phyloP scores from a whole-genome alignment of 2,888 invertebrate genomes.

The Drosophila rellima region DNA sequence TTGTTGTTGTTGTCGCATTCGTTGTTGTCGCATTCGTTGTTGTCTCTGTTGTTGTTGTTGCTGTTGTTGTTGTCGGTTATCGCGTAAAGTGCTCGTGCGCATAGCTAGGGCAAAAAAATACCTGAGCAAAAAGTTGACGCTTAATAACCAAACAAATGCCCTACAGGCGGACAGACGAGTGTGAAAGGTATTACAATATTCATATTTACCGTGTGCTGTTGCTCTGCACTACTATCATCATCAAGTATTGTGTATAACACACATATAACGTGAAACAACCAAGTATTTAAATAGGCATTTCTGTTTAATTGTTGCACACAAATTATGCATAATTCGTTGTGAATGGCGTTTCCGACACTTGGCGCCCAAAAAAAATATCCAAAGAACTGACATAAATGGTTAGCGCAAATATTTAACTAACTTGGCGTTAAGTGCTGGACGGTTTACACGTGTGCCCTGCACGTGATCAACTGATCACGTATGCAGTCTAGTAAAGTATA shows the following conservation, averaged over 20 bases:
- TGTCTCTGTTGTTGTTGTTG: conserved; percentile 15
- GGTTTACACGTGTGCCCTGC: conserved; percentile 33
- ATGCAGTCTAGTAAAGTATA: not conserved
- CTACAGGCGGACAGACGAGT: conserved; percentile 36
- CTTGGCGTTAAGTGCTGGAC: conserved; percentile 18
- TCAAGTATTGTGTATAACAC: conserved; percentile 5
- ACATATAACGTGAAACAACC: conserved; percentile 16
- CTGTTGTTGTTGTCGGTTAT: conserved; percentile 57
- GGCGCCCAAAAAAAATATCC: conserved; percentile 24
- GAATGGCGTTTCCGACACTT: conserved; percentile 67
- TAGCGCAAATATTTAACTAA: conserved; percentile 37
- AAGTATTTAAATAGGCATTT: conserved; percentile 39
- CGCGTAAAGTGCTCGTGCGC: conserved; percentile 76
- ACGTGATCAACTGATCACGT: conserved; percentile 43
- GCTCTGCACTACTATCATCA: conserved; percentile 10
- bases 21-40: conserved; percentile 13
- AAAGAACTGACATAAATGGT: conserved; percentile 39
- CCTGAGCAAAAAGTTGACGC: conserved; percentile 61
- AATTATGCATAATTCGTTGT: conserved; percentile 67
- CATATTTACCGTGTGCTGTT: conserved; percentile 4
- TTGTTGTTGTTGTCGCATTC: conserved; percentile 2
- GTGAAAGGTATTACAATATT: conserved; percentile 43
- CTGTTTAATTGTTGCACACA: conserved; percentile 66
- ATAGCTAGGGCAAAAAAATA: conserved; percentile 65
- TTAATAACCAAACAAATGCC: conserved; percentile 72